Evolutionary conservation across 2,888 invertebrate genomes (phyloP).

Genomic region (Neoaliturus tenellus): DNA sequence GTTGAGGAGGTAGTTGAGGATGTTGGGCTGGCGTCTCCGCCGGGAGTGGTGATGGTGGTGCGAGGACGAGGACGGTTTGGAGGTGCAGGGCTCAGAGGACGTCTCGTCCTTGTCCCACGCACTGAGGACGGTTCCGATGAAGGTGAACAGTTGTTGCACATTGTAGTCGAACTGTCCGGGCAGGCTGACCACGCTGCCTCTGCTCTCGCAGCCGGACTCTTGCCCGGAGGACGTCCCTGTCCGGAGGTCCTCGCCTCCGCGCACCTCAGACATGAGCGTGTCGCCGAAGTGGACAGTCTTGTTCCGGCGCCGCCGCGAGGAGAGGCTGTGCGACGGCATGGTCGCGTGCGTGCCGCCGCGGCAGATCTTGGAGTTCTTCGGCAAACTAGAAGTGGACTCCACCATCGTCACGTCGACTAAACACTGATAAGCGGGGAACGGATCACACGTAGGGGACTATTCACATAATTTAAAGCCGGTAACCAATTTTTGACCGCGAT

Average conservation of each 20-base stretch:
- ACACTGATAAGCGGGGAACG: not conserved
- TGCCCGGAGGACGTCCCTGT: slow-evolving; percentile 69
- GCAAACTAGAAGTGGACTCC: slow-evolving; percentile 61
- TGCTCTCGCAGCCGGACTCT: slow-evolving; percentile 70
- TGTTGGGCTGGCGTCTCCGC: slow-evolving; percentile 60
- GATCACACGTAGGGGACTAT: not conserved
- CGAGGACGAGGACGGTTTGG: slow-evolving; percentile 43
- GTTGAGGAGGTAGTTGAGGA: slow-evolving; percentile 64
- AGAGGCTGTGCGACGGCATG: slow-evolving; percentile 64
- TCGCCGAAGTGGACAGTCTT: slow-evolving; percentile 70
- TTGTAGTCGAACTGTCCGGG: slow-evolving; percentile 68
- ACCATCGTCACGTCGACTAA: slow-evolving; percentile 62
- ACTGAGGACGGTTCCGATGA: slow-evolving; percentile 86
- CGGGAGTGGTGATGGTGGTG: slow-evolving; percentile 5
- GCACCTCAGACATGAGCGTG: slow-evolving; percentile 70
- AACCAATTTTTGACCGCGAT: slow-evolving; percentile 25
- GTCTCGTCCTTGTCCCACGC: slow-evolving; percentile 78
- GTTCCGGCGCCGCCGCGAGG: slow-evolving; percentile 69
- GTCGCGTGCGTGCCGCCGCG: slow-evolving; percentile 58
- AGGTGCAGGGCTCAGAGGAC: slow-evolving; percentile 28
- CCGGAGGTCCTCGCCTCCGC: slow-evolving; percentile 70
- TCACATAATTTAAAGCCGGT: slow-evolving; percentile 35
- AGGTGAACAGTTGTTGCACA: slow-evolving; percentile 88
- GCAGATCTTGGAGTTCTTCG: slow-evolving; percentile 57
- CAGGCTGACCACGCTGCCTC: slow-evolving; percentile 77